Base-by-base conservation (phyloP, 2,113 vertebrate species). In the Scomber scombrus region DNA sequence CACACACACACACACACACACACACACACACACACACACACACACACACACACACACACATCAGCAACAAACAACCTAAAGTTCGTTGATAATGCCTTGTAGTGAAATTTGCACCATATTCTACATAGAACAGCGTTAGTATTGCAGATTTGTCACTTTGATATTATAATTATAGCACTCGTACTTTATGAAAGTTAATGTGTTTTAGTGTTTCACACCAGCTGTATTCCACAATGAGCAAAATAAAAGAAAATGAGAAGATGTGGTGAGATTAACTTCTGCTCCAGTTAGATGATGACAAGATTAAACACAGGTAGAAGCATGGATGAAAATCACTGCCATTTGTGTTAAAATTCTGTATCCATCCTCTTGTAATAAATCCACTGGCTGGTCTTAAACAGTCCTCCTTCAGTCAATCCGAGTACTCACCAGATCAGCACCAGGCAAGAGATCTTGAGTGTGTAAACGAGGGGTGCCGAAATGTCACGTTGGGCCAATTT, bases 361-460 rank as follows among this genome's bases (percentile, higher is more conserved):
- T 80, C 76, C 81, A 82, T 80, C 78, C 21, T 81, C 15, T 52
- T 18, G 10, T 60, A 16, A 77, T 81, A 65, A 88, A 81, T 80
- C 78, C 78, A 43, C 16, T 63, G 68, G 18, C 55, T 60, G 64
- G 11, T 2, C 3, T 34, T 19, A 23, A n/a, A 66, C 11, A 67
- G 52, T 63, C 43, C 23, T 34, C 49, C 51, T 23, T 57, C 11
- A 0, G 18, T 65, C 26, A 11, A 49, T 19, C 18, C 1, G 3
- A 63, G 68, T 88, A 95, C 95, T 96, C 92, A 96, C 95, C 94
- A 92, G 92, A 89, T 90, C 85, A 86, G 92, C 90, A 80, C 85
- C 71, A 60, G 72, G 47, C 58, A 72, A 82, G n/a, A 78, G 70
- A 71, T 47, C 86, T 87, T 89, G 89, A 92, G 72, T 58, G 81